phyloP scores from a whole-genome alignment of 2,797 vertebrate species.

The Enteromius fasciolatus region DNA sequence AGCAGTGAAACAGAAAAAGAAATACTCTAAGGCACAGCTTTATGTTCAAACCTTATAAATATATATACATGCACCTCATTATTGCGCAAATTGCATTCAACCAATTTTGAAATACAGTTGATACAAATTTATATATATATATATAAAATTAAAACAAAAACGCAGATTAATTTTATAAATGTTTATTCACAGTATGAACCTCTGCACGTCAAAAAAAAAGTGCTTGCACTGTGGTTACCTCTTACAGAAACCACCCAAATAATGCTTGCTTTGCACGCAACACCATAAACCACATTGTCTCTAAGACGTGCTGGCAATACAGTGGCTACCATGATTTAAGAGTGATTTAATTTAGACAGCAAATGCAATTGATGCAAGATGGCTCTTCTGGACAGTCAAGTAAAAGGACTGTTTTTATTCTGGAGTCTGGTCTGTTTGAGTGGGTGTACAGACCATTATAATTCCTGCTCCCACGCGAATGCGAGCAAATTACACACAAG shows the following conservation, averaged over 20 bases:
- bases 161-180: background rate
- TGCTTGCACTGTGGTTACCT: slow-evolving; percentile 38
- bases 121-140: background rate
- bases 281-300: slow-evolving; percentile 53
- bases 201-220: background rate
- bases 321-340: slow-evolving; percentile 57
- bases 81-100: background rate
- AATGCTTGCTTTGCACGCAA: slow-evolving; percentile 61
- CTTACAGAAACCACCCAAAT: slow-evolving; percentile 26
- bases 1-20: background rate
- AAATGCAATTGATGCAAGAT: slow-evolving; percentile 66
- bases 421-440: slow-evolving; percentile 63
- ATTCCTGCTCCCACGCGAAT: slow-evolving; percentile 57
- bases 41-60: background rate
- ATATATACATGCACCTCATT: background rate
- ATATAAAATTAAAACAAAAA: no score
- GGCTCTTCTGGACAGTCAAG: slow-evolving; percentile 61
- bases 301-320: slow-evolving; percentile 58
- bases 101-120: background rate
- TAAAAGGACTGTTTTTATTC: slow-evolving; percentile 59
- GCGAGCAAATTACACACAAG: slow-evolving; percentile 56
- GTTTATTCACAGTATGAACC: background rate
- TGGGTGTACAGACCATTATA: slow-evolving; percentile 56
- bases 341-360: slow-evolving; percentile 65
- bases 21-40: background rate